A percentile compares a stretch with the other conserved stretches of the same genome.
These are phyloP conservation scores for Stratiolaelaps scimitus DNA, from an alignment of 1,140 invertebrate species.

Conservation along the genomic window DNA sequence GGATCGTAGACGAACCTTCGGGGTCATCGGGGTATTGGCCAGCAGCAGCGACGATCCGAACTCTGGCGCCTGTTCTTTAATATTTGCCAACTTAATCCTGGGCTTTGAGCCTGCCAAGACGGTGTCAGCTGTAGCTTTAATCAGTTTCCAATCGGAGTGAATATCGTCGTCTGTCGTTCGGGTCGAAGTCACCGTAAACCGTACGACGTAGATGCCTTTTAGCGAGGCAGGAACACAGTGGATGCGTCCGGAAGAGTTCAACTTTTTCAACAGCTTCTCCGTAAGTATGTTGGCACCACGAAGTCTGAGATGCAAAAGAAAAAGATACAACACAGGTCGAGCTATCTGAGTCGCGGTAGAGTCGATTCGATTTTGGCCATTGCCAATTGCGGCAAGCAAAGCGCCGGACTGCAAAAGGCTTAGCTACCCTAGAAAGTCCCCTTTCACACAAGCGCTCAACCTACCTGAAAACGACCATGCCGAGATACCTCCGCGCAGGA, in stretches of 20 bases:
- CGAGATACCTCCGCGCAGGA: conserved; percentile 69
- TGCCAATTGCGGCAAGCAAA: background rate
- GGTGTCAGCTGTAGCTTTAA: conserved; percentile 59
- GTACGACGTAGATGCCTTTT: conserved; percentile 70
- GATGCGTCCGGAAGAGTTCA: conserved; percentile 47
- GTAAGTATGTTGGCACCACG: conserved; percentile 47
- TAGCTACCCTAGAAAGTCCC: conserved; percentile 12
- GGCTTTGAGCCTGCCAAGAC: conserved; percentile 43
- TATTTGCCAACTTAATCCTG: conserved; percentile 48
- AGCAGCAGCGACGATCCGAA: conserved; percentile 86
- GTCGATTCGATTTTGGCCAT: too few species aligned
- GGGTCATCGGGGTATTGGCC: conserved; percentile 82
- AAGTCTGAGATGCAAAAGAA: conserved; percentile 30
- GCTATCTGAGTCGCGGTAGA: too few species aligned
- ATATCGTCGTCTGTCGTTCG: conserved; percentile 78
- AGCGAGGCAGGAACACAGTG: conserved; percentile 46
- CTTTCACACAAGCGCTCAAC: too few species aligned
- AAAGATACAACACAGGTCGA: too few species aligned
- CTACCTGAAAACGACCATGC: conserved; percentile 74
- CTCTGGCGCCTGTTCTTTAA: conserved; percentile 55
- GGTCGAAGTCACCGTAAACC: conserved; percentile 81
- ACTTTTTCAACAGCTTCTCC: conserved; percentile 44
- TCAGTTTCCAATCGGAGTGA: conserved; percentile 71
- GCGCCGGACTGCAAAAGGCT: background rate
- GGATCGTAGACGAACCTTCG: conserved; percentile 93